Evolutionary conservation across 2,888 invertebrate species (phyloP).

Genomic region (Drosophila parthenogenetica): DNA sequence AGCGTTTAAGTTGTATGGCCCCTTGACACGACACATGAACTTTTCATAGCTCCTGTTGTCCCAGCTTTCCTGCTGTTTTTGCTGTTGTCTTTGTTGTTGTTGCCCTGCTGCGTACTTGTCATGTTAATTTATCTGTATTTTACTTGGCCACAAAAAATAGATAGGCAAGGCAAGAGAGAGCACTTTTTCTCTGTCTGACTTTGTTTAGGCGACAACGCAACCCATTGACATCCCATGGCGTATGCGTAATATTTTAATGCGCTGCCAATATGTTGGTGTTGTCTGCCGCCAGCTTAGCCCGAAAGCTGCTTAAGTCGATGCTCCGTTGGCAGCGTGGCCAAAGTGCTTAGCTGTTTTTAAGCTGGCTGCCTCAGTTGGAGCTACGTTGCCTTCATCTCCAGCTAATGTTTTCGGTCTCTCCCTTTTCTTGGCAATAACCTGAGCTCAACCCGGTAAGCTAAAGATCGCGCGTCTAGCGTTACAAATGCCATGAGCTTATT

Average conservation of each 20-base stretch:
- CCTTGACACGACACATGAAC: constrained; percentile 61
- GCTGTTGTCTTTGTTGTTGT: constrained; percentile 19
- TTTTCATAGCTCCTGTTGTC: constrained; percentile 29
- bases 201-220: constrained; percentile 1
- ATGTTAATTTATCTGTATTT: constrained; percentile 68
- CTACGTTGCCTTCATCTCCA: neutral
- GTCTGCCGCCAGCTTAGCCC: constrained; percentile 62
- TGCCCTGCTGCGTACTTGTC: constrained; percentile 57
- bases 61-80: constrained; percentile 14
- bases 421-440: constrained; percentile 27
- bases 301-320: constrained; percentile 72
- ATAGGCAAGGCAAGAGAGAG: neutral
- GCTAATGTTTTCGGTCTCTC: neutral
- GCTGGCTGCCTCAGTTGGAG: constrained; percentile 39
- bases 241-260: constrained; percentile 72
- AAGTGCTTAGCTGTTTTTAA: constrained; percentile 73
- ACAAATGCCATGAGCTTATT: constrained; percentile 68
- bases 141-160: constrained; percentile 11
- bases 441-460: constrained; percentile 49
- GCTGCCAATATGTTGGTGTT: constrained; percentile 63
- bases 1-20: constrained; percentile 68
- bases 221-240: constrained; percentile 36
- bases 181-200: constrained; percentile 16
- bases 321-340: constrained; percentile 55
- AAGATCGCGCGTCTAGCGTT: constrained; percentile 64